These are phyloP conservation scores for Acronicta leporina DNA, from an alignment of 2,888 invertebrate species.

Conservation along the genomic window DNA sequence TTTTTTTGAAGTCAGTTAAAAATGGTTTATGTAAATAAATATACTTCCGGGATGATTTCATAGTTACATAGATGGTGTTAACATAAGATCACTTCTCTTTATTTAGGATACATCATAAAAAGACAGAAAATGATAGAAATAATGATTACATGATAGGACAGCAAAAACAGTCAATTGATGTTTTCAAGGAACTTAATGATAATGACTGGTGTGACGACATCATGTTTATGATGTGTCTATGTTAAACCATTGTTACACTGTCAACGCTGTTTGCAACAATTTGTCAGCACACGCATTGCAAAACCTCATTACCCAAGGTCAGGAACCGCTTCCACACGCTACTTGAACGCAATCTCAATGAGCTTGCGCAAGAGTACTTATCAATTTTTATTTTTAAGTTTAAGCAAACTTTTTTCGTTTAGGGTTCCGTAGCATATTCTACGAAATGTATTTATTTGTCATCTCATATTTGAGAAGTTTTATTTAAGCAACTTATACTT, in stretches of 20 bases:
- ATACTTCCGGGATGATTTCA: too few relatives aligned
- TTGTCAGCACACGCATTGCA: conserved; percentile 32
- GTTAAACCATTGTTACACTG: conserved; percentile 12
- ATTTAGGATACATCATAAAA: too few relatives aligned
- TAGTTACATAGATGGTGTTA: too few relatives aligned
- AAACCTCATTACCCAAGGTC: conserved; percentile 54
- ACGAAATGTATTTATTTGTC: too few relatives aligned
- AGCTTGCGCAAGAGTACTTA: conserved; percentile 52
- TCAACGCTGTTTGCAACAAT: conserved; percentile 18
- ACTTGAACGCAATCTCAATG: conserved; percentile 59
- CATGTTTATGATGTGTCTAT: neutral
- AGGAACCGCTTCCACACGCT: conserved; percentile 44
- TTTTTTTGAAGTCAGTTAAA: too few relatives aligned
- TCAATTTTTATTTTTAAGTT: conserved; percentile 25
- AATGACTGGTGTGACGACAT: neutral
- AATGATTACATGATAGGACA: too few relatives aligned
- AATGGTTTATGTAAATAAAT: too few relatives aligned
- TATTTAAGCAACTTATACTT: too few relatives aligned
- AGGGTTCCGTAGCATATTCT: conserved; percentile 9
- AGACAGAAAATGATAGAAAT: too few relatives aligned
- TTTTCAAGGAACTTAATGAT: neutral
- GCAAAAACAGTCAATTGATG: neutral
- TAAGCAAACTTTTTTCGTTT: conserved; percentile 15
- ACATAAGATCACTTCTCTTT: too few relatives aligned
- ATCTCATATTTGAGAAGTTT: too few relatives aligned